Percentiles rank a stretch among this genome's conserved stretches.
Evolutionary conservation across 2,113 vertebrate genomes (phyloP).

Genomic region (Zosterops japonicus): DNA sequence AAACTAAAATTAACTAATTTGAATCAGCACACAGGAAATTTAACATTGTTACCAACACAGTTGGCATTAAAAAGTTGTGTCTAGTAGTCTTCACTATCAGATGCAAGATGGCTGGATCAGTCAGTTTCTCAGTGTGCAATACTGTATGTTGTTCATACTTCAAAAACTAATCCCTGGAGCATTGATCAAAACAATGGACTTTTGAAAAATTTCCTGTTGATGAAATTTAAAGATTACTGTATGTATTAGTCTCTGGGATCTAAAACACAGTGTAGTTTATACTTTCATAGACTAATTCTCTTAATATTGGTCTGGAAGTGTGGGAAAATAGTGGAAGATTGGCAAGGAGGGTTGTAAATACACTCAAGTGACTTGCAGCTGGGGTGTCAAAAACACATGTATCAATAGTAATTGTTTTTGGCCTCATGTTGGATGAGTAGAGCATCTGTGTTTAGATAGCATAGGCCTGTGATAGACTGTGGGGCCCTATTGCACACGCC

Average conservation of each 20-base stretch:
- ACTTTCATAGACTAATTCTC: not conserved
- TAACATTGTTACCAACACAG: conserved; percentile 33
- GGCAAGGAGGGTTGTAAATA: not conserved
- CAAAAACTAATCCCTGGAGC: not conserved
- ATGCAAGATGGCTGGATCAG: conserved; percentile 25
- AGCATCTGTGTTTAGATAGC: not conserved
- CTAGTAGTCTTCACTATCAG: conserved; percentile 29
- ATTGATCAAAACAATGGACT: not conserved
- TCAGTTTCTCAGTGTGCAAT: not conserved
- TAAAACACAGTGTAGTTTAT: conserved; percentile 3
- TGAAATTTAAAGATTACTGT: not conserved
- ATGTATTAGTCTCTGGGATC: not conserved
- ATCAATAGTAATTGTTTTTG: not conserved
- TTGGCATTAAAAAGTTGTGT: conserved; percentile 46
- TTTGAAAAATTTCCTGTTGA: conserved; percentile 7
- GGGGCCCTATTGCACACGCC: not conserved
- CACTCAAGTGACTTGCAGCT: not conserved
- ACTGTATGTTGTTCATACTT: not conserved
- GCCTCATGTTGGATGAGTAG: not conserved
- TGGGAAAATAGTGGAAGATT: not conserved
- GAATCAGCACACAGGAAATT: conserved; percentile 36
- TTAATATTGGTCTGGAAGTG: not conserved
- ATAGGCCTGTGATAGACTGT: not conserved
- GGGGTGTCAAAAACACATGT: not conserved
- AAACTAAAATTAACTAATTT: conserved; percentile 52